Conservation (phyloP, 2,113 vertebrate genomes). For the Chaetura pelagica region DNA sequence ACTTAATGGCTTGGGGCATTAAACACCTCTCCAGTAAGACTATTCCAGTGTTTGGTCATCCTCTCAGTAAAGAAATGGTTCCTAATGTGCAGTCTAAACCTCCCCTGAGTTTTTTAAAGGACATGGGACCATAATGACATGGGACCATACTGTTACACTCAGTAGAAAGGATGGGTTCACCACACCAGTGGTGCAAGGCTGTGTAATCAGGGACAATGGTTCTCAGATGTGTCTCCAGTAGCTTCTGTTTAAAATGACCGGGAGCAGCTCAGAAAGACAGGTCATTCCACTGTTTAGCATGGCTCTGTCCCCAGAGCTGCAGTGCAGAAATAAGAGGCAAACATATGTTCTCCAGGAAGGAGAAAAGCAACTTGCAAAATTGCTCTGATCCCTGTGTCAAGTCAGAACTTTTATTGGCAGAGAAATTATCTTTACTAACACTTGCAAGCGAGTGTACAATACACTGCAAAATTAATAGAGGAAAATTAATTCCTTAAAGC, state of each 20-base stretch:
- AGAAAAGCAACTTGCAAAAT: slow-evolving; percentile 20
- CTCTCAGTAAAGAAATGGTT: background rate
- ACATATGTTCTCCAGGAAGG: background rate
- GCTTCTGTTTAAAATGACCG: background rate
- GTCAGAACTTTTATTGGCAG: slow-evolving; percentile 9
- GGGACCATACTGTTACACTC: accelerated
- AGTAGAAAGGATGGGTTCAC: background rate
- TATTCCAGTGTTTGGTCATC: background rate
- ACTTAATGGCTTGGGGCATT: background rate
- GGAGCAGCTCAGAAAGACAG: background rate
- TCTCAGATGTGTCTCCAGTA: background rate
- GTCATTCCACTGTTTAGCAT: background rate
- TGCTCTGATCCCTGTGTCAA: background rate
- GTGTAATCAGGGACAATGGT: accelerated
- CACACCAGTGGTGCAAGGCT: background rate
- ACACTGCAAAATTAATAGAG: background rate
- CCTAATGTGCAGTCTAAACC: background rate
- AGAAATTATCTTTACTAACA: slow-evolving; percentile 36
- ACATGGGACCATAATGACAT: background rate
- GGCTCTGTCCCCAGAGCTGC: background rate
- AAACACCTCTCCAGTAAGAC: background rate
- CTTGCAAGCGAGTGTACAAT: background rate
- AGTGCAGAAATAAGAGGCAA: background rate
- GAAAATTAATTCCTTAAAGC: background rate
- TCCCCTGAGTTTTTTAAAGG: background rate